These are phyloP conservation scores for Salvelinus alpinus DNA, from an alignment of 2,113 vertebrate genomes.

Conservation along the genomic window DNA sequence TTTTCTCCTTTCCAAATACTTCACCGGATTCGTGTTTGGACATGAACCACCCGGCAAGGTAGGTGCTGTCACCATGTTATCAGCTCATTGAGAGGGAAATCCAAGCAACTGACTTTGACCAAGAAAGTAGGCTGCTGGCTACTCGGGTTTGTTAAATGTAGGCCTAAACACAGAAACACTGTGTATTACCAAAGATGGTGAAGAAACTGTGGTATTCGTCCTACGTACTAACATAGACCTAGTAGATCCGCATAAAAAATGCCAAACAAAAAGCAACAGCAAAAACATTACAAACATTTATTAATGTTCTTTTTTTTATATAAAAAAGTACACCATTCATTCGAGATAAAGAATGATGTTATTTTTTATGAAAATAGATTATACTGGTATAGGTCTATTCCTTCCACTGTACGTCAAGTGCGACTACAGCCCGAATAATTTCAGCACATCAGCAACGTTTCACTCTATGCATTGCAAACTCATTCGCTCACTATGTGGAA, in stretches of 20 bases:
- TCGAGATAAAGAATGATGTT: no score
- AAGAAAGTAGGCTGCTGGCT: constrained; percentile 4
- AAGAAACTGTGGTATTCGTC: no score
- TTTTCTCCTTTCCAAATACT: constrained; percentile 52
- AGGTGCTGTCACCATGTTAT: constrained; percentile 50
- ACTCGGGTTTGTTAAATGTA: background rate
- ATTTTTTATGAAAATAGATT: no score
- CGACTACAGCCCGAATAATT: background rate
- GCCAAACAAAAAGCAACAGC: no score
- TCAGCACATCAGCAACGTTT: background rate
- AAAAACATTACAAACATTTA: no score
- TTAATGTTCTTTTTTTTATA: no score
- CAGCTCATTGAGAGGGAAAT: constrained; percentile 39
- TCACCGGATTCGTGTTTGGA: constrained; percentile 69
- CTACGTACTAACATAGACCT: no score
- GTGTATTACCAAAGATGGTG: background rate
- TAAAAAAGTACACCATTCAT: no score
- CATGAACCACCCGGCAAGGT: constrained; percentile 62
- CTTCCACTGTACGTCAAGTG: background rate
- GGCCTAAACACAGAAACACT: background rate
- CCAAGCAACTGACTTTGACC: constrained; percentile 16
- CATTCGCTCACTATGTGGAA: no score
- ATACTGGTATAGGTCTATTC: background rate
- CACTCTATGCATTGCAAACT: background rate
- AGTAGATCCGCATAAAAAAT: no score